These are phyloP conservation scores for Alosa sapidissima DNA, from an alignment of 2,797 vertebrate species.

Conservation along the genomic window DNA sequence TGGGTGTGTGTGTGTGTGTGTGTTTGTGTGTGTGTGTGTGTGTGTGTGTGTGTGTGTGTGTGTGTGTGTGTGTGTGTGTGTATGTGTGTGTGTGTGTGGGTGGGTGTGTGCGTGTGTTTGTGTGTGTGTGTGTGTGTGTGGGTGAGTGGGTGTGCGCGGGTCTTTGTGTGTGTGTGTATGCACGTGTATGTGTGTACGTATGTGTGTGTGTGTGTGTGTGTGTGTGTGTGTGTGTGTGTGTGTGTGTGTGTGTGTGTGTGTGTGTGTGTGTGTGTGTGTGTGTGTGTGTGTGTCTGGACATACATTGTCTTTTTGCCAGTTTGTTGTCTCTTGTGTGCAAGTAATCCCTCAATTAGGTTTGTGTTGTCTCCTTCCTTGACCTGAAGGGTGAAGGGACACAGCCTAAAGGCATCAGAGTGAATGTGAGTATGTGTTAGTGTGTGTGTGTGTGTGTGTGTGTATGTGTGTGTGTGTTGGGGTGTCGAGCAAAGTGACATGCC, in stretches of 20 bases:
- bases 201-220: slow-evolving; percentile 3
- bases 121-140: not conserved
- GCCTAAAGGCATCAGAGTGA: not conserved
- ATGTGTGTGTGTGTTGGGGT: slow-evolving; percentile 29
- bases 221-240: not conserved
- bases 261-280: not conserved
- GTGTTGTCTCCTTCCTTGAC: not conserved
- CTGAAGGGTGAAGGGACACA: not conserved
- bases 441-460: not conserved
- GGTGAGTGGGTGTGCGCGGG: not conserved
- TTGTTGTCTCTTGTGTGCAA: not conserved
- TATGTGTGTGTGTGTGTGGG: not conserved
- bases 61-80: not conserved
- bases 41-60: slow-evolving; percentile 2
- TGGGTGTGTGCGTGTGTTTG: not conserved
- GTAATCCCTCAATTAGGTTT: not conserved
- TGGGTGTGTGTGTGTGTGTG: not conserved
- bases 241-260: not conserved
- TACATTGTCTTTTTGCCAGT: slow-evolving; percentile 3
- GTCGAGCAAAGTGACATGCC: not conserved
- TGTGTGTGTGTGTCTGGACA: slow-evolving; percentile 2
- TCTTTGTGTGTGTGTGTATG: not conserved
- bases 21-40: not conserved
- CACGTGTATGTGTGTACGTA: not conserved
- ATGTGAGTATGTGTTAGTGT: slow-evolving; percentile 6